Percentiles rank a stretch among this genome's conserved stretches.
Evolutionary conservation across 1,140 invertebrate species (phyloP).

Genomic region (Glossosoma conforme): DNA sequence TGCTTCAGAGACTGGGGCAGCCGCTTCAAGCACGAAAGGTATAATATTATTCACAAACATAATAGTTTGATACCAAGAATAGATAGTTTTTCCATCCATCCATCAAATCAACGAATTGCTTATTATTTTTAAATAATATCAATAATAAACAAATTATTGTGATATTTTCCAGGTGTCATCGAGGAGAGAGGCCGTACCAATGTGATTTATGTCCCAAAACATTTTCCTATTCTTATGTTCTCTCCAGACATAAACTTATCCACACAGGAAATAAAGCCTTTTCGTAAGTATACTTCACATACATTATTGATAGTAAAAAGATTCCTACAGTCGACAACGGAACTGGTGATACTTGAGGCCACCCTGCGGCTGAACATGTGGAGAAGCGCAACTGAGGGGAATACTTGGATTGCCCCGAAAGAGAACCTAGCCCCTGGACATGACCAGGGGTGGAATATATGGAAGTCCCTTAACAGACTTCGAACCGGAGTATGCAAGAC

Average conservation of each 20-base stretch:
- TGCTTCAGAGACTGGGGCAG: slow-evolving; percentile 24
- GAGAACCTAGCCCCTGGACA: too few relatives aligned
- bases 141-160: too few relatives aligned
- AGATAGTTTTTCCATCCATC: background rate
- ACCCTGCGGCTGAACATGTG: too few relatives aligned
- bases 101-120: background rate
- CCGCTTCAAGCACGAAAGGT: slow-evolving; percentile 29
- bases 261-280: slow-evolving; percentile 18
- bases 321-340: too few relatives aligned
- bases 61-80: background rate
- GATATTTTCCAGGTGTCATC: slow-evolving; percentile 21
- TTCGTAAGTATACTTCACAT: slow-evolving; percentile 17
- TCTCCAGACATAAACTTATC: slow-evolving; percentile 18
- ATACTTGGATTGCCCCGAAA: too few relatives aligned
- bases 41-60: background rate
- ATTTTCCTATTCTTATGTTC: slow-evolving; percentile 25
- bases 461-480: too few relatives aligned
- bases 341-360: too few relatives aligned
- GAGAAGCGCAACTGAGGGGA: too few relatives aligned
- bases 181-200: slow-evolving; percentile 22
- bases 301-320: too few relatives aligned
- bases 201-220: slow-evolving; percentile 23
- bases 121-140: too few relatives aligned
- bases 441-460: too few relatives aligned
- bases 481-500: too few relatives aligned